Evolutionary conservation across 1,140 invertebrate species (phyloP).

Genomic region (Chionoecetes opilio): DNA sequence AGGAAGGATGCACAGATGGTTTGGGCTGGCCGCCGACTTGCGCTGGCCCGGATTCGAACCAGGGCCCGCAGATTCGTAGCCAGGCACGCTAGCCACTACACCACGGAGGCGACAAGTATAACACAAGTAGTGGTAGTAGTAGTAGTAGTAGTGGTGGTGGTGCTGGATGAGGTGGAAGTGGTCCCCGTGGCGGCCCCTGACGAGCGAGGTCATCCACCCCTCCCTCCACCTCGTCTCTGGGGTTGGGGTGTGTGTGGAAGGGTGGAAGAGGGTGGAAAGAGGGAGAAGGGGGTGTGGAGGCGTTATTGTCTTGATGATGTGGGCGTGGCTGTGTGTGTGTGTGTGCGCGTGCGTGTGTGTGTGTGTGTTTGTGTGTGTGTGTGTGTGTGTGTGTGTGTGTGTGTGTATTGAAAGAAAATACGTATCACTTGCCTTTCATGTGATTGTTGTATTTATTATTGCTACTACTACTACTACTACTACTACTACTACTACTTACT

Average conservation of each 20-base stretch:
- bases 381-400: neutral
- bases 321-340: neutral
- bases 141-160: neutral
- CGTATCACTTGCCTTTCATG: too few species aligned
- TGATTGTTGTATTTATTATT: too few species aligned
- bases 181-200: neutral
- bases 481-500: neutral
- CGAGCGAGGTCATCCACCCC: neutral
- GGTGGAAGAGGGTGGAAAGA: neutral
- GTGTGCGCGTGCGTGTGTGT: neutral
- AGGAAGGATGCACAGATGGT: too few species aligned
- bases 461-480: too few species aligned
- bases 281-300: neutral
- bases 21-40: too few species aligned
- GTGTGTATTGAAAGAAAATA: too few species aligned
- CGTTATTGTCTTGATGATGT: neutral
- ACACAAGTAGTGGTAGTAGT: neutral
- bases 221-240: neutral
- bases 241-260: neutral
- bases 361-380: neutral
- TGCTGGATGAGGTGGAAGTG: neutral
- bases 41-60: too few species aligned
- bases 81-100: too few species aligned
- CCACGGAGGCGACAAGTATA: too few species aligned
- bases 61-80: too few species aligned